Conservation (phyloP, 1,140 invertebrate species). For the Drosophila sturtevanti region DNA sequence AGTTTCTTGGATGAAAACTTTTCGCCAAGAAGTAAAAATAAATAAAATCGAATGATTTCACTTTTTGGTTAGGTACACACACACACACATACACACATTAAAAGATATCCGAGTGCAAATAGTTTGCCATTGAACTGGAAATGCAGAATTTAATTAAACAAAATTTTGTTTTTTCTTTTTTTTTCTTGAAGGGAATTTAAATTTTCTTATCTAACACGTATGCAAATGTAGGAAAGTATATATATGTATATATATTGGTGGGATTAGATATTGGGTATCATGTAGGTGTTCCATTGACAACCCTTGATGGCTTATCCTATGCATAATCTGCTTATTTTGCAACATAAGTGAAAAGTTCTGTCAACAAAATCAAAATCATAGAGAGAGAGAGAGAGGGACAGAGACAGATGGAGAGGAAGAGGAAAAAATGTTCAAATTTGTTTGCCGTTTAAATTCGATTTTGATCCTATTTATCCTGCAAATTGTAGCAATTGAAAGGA, state of each 20-base stretch:
- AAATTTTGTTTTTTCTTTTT: slow-evolving; percentile 20
- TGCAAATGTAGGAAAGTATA: slow-evolving; percentile 13
- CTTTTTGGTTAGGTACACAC: slow-evolving; percentile 54
- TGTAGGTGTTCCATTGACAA: slow-evolving; percentile 41
- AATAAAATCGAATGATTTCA: slow-evolving; percentile 72
- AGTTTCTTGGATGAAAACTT: slow-evolving; percentile 55
- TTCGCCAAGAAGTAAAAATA: slow-evolving; percentile 60
- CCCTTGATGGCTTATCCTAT: slow-evolving; percentile 48
- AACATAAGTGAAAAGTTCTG: slow-evolving; percentile 80
- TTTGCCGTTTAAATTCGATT: slow-evolving; percentile 82
- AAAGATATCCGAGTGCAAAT: slow-evolving; percentile 4
- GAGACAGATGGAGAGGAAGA: neutral
- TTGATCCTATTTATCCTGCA: slow-evolving; percentile 82
- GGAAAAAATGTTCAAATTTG: slow-evolving; percentile 56
- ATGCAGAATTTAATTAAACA: slow-evolving; percentile 68
- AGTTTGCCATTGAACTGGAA: slow-evolving; percentile 51
- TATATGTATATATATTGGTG: neutral
- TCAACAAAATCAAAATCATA: slow-evolving; percentile 79
- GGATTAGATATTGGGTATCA: neutral
- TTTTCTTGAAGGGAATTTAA: slow-evolving; percentile 18
- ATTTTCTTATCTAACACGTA: slow-evolving; percentile 20
- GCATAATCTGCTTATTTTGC: slow-evolving; percentile 78
- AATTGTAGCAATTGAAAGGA: slow-evolving; percentile 82
- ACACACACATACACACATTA: slow-evolving; percentile 9
- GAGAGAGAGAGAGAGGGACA: neutral